Percentiles rank a stretch among this genome's conserved stretches.
Evolutionary conservation across 2,888 invertebrate species (phyloP).

Genomic region (Nomada hirtipes): DNA sequence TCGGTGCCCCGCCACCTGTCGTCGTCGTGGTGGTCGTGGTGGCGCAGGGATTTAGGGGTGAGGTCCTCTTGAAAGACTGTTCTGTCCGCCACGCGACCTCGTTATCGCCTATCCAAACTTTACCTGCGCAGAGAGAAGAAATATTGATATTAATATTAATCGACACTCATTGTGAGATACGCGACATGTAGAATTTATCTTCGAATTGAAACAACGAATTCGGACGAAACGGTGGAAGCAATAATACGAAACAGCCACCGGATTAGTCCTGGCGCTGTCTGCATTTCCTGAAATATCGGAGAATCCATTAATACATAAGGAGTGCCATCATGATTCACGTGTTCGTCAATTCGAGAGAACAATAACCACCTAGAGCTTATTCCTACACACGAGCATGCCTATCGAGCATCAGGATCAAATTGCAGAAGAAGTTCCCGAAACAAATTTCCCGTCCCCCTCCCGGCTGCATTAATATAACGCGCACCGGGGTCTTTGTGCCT

Average conservation of each 20-base stretch:
- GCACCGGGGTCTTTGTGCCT: slow-evolving; percentile 53
- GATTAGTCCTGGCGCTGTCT: no score
- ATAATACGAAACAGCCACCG: no score
- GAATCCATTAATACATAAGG: background rate
- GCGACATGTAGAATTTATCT: no score
- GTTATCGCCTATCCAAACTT: slow-evolving; percentile 82
- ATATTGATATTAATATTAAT: slow-evolving; percentile 1
- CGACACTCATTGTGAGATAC: background rate
- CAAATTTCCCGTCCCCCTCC: slow-evolving; percentile 57
- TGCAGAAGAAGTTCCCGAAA: slow-evolving; percentile 66
- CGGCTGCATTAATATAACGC: slow-evolving; percentile 73
- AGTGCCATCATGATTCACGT: background rate
- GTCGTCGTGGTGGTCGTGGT: slow-evolving; percentile 76
- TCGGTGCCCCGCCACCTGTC: slow-evolving; percentile 75
- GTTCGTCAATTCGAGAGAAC: background rate
- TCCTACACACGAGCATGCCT: background rate
- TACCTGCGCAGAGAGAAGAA: slow-evolving; percentile 72
- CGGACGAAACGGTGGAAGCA: no score
- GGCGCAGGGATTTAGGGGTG: slow-evolving; percentile 75
- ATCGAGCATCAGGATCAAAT: slow-evolving; percentile 57
- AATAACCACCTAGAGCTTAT: slow-evolving; percentile 17
- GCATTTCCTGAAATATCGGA: background rate
- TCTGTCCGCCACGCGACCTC: slow-evolving; percentile 82
- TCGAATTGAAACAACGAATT: no score
- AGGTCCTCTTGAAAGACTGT: slow-evolving; percentile 79